A percentile compares a stretch with the other conserved stretches of the same genome.
Evolutionary conservation across 92 coral and sea anemone species (phyloP).

Genomic region (Actinostola sp.): DNA sequence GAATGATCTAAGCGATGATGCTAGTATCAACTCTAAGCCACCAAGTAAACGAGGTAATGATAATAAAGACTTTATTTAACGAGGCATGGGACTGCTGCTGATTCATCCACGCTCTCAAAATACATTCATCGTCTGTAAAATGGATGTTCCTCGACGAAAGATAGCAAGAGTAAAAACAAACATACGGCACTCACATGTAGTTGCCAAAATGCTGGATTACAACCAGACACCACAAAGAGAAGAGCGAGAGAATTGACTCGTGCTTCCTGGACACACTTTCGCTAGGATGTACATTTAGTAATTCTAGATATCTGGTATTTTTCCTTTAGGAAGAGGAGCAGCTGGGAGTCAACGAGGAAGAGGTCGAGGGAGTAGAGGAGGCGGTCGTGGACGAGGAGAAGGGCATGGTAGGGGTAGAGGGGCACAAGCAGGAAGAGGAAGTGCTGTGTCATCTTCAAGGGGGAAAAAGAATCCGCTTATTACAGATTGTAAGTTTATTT

Average conservation of each 20-base stretch:
- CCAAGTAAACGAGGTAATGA: slow-evolving; percentile 47
- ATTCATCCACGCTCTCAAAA: not conserved
- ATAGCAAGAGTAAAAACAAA: too few species aligned
- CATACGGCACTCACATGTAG: too few species aligned
- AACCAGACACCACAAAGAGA: too few species aligned
- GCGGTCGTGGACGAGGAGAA: slow-evolving; percentile 56
- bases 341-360: slow-evolving; percentile 51
- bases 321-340: slow-evolving; percentile 40
- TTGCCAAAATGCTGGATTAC: too few species aligned
- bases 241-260: not conserved
- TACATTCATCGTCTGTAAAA: not conserved
- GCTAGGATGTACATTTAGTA: not conserved
- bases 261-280: not conserved
- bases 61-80: not conserved
- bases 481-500: slow-evolving; percentile 76
- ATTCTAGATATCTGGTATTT: not conserved
- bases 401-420: slow-evolving; percentile 88
- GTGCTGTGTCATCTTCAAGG: slow-evolving; percentile 42
- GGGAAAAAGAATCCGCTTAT: slow-evolving; percentile 48
- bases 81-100: not conserved
- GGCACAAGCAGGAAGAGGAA: slow-evolving; percentile 58
- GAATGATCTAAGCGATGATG: slow-evolving; percentile 39
- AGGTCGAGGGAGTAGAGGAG: slow-evolving; percentile 60
- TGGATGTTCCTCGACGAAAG: too few species aligned
- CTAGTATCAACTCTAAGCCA: slow-evolving; percentile 23